Percentiles rank a stretch among this genome's conserved stretches.
Conservation (phyloP, 2,113 vertebrate species). For the Odocoileus hemionus region DNA sequence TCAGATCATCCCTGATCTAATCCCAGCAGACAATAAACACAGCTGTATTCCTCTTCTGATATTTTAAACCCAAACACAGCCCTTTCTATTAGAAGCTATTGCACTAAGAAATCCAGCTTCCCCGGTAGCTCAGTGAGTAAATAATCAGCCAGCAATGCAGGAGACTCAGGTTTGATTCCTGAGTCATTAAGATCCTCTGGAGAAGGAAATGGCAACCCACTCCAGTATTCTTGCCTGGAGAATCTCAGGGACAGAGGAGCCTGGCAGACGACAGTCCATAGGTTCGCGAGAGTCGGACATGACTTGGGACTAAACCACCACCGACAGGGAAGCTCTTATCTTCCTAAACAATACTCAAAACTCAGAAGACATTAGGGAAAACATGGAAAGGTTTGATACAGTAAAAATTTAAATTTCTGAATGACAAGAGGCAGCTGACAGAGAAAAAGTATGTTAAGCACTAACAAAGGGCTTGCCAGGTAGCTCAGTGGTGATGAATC, state of each 20-base stretch:
- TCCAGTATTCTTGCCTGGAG: not conserved
- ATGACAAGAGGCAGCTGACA: not conserved
- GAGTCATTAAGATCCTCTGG: not conserved
- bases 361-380: not conserved
- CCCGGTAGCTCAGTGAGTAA: not conserved
- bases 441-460: not conserved
- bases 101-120: not conserved
- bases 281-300: rapidly evolving
- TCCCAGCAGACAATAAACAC: not conserved
- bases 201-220: not conserved
- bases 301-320: not conserved
- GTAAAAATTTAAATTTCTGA: not conserved
- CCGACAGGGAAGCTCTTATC: not conserved
- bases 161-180: not conserved
- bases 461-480: not conserved
- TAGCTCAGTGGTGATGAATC: not conserved
- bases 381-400: not conserved
- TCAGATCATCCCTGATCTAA: not conserved
- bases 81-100: conserved; percentile 32
- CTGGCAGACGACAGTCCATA: not conserved
- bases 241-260: not conserved
- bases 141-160: not conserved
- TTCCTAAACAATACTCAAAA: not conserved
- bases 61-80: not conserved
- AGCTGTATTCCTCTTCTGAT: not conserved